phyloP scores from a whole-genome alignment of 2,888 invertebrate species.

The Catocala nupta region DNA sequence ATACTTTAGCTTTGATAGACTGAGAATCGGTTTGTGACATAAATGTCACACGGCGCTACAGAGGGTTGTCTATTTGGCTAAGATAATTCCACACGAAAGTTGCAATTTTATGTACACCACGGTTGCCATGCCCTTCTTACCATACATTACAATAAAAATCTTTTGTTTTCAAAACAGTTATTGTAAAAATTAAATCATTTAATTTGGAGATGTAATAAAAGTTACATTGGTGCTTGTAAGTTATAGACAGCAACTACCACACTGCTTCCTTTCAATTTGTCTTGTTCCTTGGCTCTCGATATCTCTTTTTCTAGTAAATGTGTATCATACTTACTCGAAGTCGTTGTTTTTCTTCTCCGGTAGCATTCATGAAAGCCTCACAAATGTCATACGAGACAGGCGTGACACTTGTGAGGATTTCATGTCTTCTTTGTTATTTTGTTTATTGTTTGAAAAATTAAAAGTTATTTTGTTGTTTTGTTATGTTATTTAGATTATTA shows the following conservation, averaged over 20 bases:
- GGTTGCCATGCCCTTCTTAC: slow-evolving; percentile 15
- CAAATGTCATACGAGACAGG: slow-evolving; percentile 30
- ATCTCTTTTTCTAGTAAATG: slow-evolving; percentile 26
- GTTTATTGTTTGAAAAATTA: too few species aligned
- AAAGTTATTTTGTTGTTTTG: too few species aligned
- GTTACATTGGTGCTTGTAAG: slow-evolving; percentile 12
- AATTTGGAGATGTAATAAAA: slow-evolving; percentile 16
- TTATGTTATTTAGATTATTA: too few species aligned
- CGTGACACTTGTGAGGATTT: too few species aligned
- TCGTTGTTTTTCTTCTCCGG: slow-evolving; percentile 8
- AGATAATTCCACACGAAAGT: background rate
- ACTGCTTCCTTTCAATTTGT: slow-evolving; percentile 23
- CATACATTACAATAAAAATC: slow-evolving; percentile 13
- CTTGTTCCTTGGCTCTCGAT: slow-evolving; percentile 26
- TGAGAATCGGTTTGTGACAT: too few species aligned
- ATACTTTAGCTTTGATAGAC: too few species aligned
- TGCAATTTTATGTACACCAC: slow-evolving; percentile 3
- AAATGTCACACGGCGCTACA: too few species aligned
- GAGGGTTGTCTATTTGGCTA: background rate
- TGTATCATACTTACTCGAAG: slow-evolving; percentile 22
- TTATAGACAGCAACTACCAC: slow-evolving; percentile 12
- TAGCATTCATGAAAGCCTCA: slow-evolving; percentile 15
- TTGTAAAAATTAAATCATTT: slow-evolving; percentile 30
- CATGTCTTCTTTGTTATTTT: too few species aligned
- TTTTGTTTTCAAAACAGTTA: slow-evolving; percentile 16